Base-by-base conservation (phyloP, 2,797 vertebrate species). In the Valencia hispanica region DNA sequence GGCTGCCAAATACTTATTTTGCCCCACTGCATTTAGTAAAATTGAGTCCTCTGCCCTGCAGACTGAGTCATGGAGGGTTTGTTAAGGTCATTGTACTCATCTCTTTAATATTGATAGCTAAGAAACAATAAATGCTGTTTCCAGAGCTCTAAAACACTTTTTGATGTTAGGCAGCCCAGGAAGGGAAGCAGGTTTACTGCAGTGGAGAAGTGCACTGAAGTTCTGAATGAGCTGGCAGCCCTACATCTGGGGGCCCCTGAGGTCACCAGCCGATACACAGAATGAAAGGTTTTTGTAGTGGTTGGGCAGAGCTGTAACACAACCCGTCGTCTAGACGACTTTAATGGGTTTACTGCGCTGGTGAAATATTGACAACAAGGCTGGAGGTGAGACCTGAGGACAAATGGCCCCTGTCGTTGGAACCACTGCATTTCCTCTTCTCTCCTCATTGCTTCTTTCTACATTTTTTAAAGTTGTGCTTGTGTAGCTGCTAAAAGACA, bases 341-440 rank as follows among this genome's bases (percentile, higher is more conserved):
- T 94, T 93, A 94, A 95, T 93, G 88, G 90, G 73, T 94, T 94
- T 93, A 94, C 89, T 88, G 89, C 91, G 76, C 88, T 86, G 87
- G 91, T 95, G 91, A 95, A 93, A 94, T 94, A 93, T 94, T 94
- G 93, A 93, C 92, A 87, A 78, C 80, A 77, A 86, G 85, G 87
- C 87, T 86, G 70, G 84, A 91, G 90, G 84, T 86, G 82, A 90
- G 92, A 92, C 87, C 87, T 68, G 4, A 77, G 79, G 84, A 92
- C 89, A 90, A 90, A 91, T 84, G 81, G 63, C 86, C 83, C 86
- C 84, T 32, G 79, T 88, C 79, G 63, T 89, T 89, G 83, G 81
- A 85, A 79, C 68, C 18, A 84, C 81, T 83, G 72, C 78, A 74
- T 86, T 91, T 91, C 87, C 87, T 89, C 86, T 66, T 90, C 85